Evolutionary conservation across 35 echinoderm and acorn worm genomes (phyloP).

Genomic region (Diadema setosum): DNA sequence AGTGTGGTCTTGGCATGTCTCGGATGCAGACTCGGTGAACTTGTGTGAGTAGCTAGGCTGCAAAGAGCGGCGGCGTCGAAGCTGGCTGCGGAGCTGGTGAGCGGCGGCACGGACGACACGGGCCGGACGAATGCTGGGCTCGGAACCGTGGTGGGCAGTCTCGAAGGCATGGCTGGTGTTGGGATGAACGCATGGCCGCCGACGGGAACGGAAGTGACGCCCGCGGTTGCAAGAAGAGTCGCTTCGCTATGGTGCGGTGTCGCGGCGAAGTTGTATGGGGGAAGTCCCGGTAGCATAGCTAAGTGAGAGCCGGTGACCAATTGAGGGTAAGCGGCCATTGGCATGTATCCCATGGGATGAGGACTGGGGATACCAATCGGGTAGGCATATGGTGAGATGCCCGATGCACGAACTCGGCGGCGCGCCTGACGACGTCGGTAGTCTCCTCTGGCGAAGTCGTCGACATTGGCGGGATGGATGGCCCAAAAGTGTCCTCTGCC

Average conservation of each 20-base stretch:
- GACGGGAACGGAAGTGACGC: too few relatives aligned
- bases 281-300: neutral
- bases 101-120: neutral
- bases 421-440: conserved; percentile 82
- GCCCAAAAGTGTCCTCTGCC: conserved; percentile 95
- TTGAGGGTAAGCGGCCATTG: conserved; percentile 2
- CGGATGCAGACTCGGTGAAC: too few relatives aligned
- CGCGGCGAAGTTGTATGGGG: neutral
- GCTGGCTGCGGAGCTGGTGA: too few relatives aligned
- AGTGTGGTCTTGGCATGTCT: too few relatives aligned
- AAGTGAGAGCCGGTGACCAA: neutral
- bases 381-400: conserved; percentile 33
- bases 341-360: conserved; percentile 23
- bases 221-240: too few relatives aligned
- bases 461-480: conserved; percentile 79
- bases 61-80: too few relatives aligned
- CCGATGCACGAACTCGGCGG: conserved; percentile 62
- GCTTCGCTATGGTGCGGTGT: neutral
- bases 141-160: neutral
- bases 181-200: neutral
- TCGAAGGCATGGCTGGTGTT: neutral
- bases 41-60: too few relatives aligned
- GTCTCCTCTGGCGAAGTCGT: conserved; percentile 85
- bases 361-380: conserved; percentile 18
- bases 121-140: neutral